phyloP scores from a whole-genome alignment of 2,888 invertebrate genomes.

The Spilarctia lutea region DNA sequence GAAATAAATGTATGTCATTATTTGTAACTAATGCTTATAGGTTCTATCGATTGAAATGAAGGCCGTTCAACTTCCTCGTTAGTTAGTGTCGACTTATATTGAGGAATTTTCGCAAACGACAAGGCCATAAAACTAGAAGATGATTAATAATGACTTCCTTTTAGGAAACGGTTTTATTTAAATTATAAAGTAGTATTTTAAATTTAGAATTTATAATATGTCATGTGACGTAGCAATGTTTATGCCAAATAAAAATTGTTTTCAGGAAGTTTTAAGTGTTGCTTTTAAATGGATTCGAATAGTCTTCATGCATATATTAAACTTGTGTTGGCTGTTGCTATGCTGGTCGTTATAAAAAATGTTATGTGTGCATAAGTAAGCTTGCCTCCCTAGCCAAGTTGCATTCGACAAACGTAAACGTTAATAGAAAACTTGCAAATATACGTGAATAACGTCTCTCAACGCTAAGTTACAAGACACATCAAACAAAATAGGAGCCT shows the following conservation, averaged over 20 bases:
- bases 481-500: too few relatives aligned
- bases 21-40: constrained; percentile 28
- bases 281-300: background rate
- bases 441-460: too few relatives aligned
- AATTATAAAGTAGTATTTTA: constrained; percentile 37
- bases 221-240: constrained; percentile 13
- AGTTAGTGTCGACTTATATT: constrained; percentile 59
- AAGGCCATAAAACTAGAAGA: constrained; percentile 65
- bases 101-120: constrained; percentile 71
- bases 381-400: too few relatives aligned
- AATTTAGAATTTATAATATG: constrained; percentile 31
- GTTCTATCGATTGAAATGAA: constrained; percentile 57
- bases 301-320: background rate
- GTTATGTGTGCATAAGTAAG: too few relatives aligned
- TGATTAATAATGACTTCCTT: constrained; percentile 78
- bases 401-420: too few relatives aligned
- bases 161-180: constrained; percentile 60
- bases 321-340: background rate
- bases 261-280: background rate
- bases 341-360: background rate
- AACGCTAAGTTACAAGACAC: too few relatives aligned
- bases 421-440: too few relatives aligned
- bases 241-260: background rate
- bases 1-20: constrained; percentile 23
- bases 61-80: constrained; percentile 51